Evolutionary conservation across 92 coral and sea anemone genomes (phyloP).

Genomic region (Bergia sp.): DNA sequence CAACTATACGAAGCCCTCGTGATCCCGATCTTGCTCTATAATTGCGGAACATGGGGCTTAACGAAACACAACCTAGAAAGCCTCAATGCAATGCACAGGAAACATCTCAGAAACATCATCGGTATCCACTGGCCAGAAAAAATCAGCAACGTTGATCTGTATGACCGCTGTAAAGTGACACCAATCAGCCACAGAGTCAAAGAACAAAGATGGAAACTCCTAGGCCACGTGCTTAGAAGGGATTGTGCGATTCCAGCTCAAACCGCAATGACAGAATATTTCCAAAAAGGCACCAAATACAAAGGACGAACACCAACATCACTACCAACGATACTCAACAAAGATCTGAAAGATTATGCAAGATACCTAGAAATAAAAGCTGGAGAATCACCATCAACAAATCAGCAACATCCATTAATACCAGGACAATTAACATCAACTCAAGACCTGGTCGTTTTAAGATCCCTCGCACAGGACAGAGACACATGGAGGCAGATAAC

Average conservation of each 20-base stretch:
- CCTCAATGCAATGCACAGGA: neutral
- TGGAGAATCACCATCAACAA: neutral
- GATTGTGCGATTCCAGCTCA: neutral
- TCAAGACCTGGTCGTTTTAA: constrained; percentile 1
- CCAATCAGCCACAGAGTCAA: neutral
- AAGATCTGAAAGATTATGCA: neutral
- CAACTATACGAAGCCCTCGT: neutral
- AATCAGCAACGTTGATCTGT: neutral
- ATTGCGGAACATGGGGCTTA: neutral
- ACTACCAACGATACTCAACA: constrained; percentile 6
- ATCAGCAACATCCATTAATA: neutral
- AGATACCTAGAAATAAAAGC: neutral
- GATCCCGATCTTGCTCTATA: neutral
- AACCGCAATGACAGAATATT: neutral
- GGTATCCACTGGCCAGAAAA: neutral
- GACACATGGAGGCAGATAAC: constrained; percentile 5
- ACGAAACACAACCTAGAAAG: neutral
- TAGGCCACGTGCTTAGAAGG: neutral
- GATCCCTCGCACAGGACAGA: neutral
- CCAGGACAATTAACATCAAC: constrained; percentile 4
- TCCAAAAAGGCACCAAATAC: neutral
- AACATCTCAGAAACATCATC: neutral
- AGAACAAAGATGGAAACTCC: neutral
- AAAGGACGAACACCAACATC: constrained; percentile 15
- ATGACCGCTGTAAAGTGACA: constrained; percentile 1